A percentile compares a stretch with the other conserved stretches of the same genome.
Conservation (phyloP, 2,797 vertebrate species). For the Cottoperca gobio region DNA sequence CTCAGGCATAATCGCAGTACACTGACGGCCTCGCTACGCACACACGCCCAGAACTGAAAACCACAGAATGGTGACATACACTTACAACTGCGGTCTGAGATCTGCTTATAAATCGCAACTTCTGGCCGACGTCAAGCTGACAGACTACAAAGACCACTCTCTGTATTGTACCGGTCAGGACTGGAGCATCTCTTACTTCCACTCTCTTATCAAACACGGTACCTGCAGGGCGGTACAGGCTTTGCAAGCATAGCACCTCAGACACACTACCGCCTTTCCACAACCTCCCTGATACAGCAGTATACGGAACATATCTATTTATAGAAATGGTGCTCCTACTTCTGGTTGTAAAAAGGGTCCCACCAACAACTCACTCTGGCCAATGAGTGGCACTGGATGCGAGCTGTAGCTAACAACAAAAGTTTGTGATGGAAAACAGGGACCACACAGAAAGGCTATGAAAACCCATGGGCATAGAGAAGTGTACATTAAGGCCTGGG, state of each 20-base stretch:
- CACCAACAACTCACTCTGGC: conserved; percentile 52
- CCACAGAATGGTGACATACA: conserved; percentile 73
- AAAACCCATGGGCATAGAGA: conserved; percentile 58
- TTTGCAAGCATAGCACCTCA: conserved; percentile 20
- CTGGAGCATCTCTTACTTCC: conserved; percentile 36
- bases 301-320: conserved; percentile 55
- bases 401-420: conserved; percentile 75
- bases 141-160: conserved; percentile 40
- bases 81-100: conserved; percentile 71
- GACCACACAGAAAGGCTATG: conserved; percentile 78
- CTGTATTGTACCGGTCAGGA: conserved; percentile 23
- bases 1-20: conserved; percentile 69
- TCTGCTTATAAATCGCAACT: conserved; percentile 65
- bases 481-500: conserved; percentile 57
- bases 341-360: conserved; percentile 60
- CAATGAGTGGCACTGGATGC: conserved; percentile 64
- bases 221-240: neutral
- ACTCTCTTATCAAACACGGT: conserved; percentile 31
- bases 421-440: conserved; percentile 77
- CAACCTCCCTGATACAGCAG: conserved; percentile 21
- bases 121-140: conserved; percentile 41
- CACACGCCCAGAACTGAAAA: conserved; percentile 73
- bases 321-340: conserved; percentile 46
- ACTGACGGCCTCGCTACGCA: conserved; percentile 66
- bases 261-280: neutral